Evolutionary conservation across 2,797 vertebrate genomes (phyloP).

Genomic region (Lacerta agilis): DNA sequence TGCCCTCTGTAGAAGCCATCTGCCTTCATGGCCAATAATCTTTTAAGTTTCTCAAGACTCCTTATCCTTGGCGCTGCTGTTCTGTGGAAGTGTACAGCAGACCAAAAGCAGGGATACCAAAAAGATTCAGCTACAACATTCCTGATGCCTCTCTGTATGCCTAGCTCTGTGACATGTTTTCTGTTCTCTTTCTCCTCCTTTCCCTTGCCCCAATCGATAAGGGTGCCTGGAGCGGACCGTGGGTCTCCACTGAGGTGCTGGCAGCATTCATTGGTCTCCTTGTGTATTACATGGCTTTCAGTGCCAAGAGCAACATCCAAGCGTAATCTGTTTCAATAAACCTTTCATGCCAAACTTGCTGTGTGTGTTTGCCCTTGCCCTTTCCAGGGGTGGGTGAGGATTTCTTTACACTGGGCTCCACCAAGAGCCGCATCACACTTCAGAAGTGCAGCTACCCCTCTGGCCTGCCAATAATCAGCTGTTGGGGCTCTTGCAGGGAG

Average conservation of each 20-base stretch:
- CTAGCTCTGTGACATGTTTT: background rate
- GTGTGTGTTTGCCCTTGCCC: background rate
- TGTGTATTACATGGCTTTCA: slow-evolving; percentile 90
- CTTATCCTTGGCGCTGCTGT: background rate
- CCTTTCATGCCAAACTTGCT: background rate
- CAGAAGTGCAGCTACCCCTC: background rate
- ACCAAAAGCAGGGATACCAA: background rate
- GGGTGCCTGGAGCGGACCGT: slow-evolving; percentile 88
- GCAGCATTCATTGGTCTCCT: slow-evolving; percentile 87
- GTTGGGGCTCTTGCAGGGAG: background rate
- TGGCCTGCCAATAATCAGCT: background rate
- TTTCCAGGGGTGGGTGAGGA: background rate
- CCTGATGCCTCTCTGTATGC: background rate
- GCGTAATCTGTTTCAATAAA: slow-evolving; percentile 65
- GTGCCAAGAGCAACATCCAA: slow-evolving; percentile 89
- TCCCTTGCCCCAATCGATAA: background rate
- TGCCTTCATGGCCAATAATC: background rate
- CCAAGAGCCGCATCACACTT: no score
- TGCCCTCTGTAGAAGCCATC: background rate
- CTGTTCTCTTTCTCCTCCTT: background rate
- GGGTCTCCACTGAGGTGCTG: slow-evolving; percentile 92
- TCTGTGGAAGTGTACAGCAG: background rate
- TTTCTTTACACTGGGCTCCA: background rate
- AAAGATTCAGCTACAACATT: background rate
- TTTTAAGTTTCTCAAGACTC: background rate